Conservation (phyloP, 1,140 invertebrate genomes). For the Neelides sp. region DNA sequence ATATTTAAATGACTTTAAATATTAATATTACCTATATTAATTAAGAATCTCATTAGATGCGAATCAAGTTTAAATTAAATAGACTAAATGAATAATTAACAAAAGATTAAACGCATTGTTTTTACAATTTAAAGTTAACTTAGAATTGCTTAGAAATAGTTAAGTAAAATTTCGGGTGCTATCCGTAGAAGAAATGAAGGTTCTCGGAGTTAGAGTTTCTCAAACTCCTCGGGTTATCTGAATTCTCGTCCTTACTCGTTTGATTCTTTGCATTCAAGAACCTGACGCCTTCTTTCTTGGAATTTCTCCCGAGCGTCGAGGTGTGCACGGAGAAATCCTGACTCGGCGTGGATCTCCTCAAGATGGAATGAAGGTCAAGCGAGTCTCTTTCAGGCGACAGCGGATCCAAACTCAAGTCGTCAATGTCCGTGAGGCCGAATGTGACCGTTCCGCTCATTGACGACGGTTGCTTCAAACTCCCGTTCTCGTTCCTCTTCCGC, state of each 20-base stretch:
- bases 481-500: background rate
- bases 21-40: no score
- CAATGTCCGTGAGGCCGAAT: slow-evolving; percentile 4
- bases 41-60: no score
- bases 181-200: slow-evolving; percentile 29
- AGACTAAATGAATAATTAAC: no score
- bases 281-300: no score
- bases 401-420: slow-evolving; percentile 9
- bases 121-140: background rate
- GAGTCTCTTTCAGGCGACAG: slow-evolving; percentile 1
- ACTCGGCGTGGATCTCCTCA: slow-evolving; percentile 13
- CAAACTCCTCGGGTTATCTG: slow-evolving; percentile 28
- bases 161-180: background rate
- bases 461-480: background rate
- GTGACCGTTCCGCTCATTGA: background rate
- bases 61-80: no score
- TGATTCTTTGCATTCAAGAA: no score
- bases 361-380: slow-evolving; percentile 27
- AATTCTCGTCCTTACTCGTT: slow-evolving; percentile 13
- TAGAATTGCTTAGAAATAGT: background rate
- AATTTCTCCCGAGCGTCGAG: background rate
- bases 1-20: no score
- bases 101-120: no score
- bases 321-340: background rate
- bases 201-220: slow-evolving; percentile 13